Percentiles rank a stretch among this genome's conserved stretches.
Conservation (phyloP, 2,888 invertebrate species). For the Mechanitis messenoides region DNA sequence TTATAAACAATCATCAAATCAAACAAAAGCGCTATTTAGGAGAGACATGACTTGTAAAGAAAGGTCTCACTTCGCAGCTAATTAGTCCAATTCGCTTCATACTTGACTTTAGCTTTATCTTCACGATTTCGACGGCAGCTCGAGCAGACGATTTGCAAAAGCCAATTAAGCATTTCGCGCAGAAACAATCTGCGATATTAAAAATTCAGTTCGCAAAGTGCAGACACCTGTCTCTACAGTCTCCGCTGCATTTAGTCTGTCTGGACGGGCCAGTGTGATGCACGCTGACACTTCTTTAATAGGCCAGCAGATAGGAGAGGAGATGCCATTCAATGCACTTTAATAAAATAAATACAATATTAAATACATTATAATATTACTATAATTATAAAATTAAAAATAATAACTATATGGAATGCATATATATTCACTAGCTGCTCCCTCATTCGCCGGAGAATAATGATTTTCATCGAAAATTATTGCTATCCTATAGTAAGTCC, state of each 20-base stretch:
- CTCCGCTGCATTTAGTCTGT: constrained; percentile 58
- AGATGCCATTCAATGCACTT: constrained; percentile 23
- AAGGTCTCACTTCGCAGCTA: background rate
- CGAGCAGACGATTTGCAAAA: constrained; percentile 24
- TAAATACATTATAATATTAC: too few relatives aligned
- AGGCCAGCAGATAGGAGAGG: constrained; percentile 39
- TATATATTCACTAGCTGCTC: too few relatives aligned
- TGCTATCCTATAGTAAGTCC: too few relatives aligned
- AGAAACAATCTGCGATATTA: constrained; percentile 61
- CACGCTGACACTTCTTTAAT: constrained; percentile 51
- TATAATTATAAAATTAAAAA: background rate
- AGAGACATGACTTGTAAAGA: background rate
- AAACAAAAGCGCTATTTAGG: background rate
- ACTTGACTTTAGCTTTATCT: constrained; percentile 8
- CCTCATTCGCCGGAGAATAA: too few relatives aligned
- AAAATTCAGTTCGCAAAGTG: constrained; percentile 69
- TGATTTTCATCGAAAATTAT: too few relatives aligned
- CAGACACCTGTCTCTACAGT: constrained; percentile 67
- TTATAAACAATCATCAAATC: too few relatives aligned
- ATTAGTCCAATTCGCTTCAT: constrained; percentile 9
- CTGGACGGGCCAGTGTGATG: constrained; percentile 46
- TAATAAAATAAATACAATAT: background rate
- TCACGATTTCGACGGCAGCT: constrained; percentile 12
- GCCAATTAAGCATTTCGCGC: constrained; percentile 57
- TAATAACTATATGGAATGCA: background rate